Percentiles rank a stretch among this genome's conserved stretches.
phyloP scores from a whole-genome alignment of 2,797 vertebrate genomes.

The Fistularia commersonii region DNA sequence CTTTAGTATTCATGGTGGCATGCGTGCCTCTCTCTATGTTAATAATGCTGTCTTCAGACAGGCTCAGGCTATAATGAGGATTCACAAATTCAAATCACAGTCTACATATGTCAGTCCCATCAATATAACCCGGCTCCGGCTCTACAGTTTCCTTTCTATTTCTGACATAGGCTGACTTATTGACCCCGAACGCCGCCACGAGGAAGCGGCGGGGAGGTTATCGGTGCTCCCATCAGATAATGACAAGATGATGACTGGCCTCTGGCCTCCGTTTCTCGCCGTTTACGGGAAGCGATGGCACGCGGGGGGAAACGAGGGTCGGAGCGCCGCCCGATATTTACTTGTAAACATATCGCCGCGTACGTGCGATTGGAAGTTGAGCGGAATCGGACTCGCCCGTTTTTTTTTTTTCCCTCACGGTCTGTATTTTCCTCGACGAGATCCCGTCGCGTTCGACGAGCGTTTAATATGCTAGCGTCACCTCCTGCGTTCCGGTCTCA shows the following conservation, averaged over 20 bases:
- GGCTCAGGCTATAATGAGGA: slow-evolving; percentile 67
- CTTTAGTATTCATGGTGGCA: slow-evolving; percentile 70
- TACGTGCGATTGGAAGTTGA: slow-evolving; percentile 20
- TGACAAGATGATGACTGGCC: slow-evolving; percentile 64
- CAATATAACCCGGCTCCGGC: slow-evolving; percentile 48
- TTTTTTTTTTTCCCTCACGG: slow-evolving; percentile 11
- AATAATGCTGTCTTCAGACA: slow-evolving; percentile 66
- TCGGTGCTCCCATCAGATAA: slow-evolving; percentile 55
- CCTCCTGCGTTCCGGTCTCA: slow-evolving; percentile 41
- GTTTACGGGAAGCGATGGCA: slow-evolving; percentile 34
- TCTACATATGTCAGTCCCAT: slow-evolving; percentile 71
- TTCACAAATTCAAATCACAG: slow-evolving; percentile 69
- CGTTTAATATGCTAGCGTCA: slow-evolving; percentile 45
- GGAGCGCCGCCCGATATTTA: slow-evolving; percentile 28
- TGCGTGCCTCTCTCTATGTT: slow-evolving; percentile 59
- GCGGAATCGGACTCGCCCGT: slow-evolving; percentile 29
- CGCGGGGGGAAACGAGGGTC: slow-evolving; percentile 27
- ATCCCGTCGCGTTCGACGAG: slow-evolving; percentile 47
- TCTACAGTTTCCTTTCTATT: slow-evolving; percentile 37
- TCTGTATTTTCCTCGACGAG: slow-evolving; percentile 12
- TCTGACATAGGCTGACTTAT: slow-evolving; percentile 41
- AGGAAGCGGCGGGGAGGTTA: slow-evolving; percentile 51
- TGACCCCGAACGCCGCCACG: slow-evolving; percentile 43
- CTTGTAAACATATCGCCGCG: slow-evolving; percentile 42
- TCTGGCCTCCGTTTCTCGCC: slow-evolving; percentile 36